Base-by-base conservation (phyloP, 2,113 vertebrate species). In the Grallaria varia region DNA sequence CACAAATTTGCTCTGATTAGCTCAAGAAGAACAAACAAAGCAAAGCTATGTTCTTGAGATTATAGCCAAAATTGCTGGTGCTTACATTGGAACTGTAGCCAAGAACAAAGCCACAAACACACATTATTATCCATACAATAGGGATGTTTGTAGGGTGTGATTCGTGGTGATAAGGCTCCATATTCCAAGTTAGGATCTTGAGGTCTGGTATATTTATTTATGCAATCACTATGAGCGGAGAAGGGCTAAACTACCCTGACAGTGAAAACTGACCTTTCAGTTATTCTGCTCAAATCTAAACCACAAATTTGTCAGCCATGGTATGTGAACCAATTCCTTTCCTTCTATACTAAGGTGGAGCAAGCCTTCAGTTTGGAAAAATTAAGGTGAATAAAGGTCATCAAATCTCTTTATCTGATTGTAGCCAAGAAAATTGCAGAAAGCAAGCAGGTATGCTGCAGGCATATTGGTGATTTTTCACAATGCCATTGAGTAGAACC, bases 371-470 rank as follows among this genome's bases (percentile, higher is more conserved):
- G 37, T 85, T 94, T 93, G 75, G 75, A 95, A 93, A 95, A 80
- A 84, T 45, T 76, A 96, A 95, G 80, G 91, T 94, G 91, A 95
- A 68, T 55, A 96, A 96, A 87, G 81, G 89, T 89, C 81, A 89
- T 37, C 52, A 95, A 79, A 85, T 84, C 66, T 74, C 84, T 97
- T 90, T 91, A 68, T 79, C 62, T 82, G 91, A 89, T 81, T 95
- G 89, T 74, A 81, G 74, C 75, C 50, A 93, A 86, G 85, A 90
- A 95, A 95, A 93, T 49, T 93, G 84, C 87, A 91, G 90, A 86
- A 96, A 95, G 93, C 20, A 22, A 90, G 88, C 59, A 91, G 73
- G 68, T 73, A 12, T 55, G 50, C 73, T 50, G 37, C 45, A 92
- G 64, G 67, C 40, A 90, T 39, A 72, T 25, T 63, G 59, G 69